These are phyloP conservation scores for Mesembrinibis cayennensis DNA, from an alignment of 2,113 vertebrate genomes.

Conservation along the genomic window DNA sequence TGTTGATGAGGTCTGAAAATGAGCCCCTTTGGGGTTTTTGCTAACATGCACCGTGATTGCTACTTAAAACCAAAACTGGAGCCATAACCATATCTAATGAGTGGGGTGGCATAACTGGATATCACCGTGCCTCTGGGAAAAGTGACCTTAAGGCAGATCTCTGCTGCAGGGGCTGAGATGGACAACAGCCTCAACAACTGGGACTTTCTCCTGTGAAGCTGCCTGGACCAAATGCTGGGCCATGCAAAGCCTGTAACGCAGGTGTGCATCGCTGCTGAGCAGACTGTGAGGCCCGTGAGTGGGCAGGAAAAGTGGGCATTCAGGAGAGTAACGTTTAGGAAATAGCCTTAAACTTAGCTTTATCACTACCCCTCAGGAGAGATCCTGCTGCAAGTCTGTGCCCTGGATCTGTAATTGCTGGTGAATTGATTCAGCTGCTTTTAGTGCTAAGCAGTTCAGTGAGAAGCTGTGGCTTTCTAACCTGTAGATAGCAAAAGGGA, in stretches of 20 bases:
- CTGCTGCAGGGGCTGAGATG: neutral
- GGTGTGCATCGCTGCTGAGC: neutral
- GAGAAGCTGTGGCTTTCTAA: neutral
- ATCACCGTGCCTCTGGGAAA: neutral
- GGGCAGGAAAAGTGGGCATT: neutral
- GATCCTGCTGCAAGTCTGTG: neutral
- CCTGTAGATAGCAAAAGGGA: neutral
- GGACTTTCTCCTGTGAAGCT: neutral
- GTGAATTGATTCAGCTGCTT: neutral
- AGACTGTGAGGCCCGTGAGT: neutral
- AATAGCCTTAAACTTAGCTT: neutral
- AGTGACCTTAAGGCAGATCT: neutral
- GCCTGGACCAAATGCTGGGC: neutral
- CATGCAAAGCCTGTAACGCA: neutral
- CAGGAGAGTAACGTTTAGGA: neutral
- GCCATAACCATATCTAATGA: neutral
- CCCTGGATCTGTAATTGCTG: neutral
- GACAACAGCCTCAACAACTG: neutral
- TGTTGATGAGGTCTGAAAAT: neutral
- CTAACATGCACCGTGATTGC: neutral
- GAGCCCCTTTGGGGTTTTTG: neutral
- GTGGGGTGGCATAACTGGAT: neutral
- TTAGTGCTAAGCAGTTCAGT: neutral
- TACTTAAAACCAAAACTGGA: neutral
- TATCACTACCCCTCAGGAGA: neutral